A percentile compares a stretch with the other conserved stretches of the same genome.
Evolutionary conservation across 2,888 invertebrate species (phyloP).

Genomic region (Cerceris rybyensis): DNA sequence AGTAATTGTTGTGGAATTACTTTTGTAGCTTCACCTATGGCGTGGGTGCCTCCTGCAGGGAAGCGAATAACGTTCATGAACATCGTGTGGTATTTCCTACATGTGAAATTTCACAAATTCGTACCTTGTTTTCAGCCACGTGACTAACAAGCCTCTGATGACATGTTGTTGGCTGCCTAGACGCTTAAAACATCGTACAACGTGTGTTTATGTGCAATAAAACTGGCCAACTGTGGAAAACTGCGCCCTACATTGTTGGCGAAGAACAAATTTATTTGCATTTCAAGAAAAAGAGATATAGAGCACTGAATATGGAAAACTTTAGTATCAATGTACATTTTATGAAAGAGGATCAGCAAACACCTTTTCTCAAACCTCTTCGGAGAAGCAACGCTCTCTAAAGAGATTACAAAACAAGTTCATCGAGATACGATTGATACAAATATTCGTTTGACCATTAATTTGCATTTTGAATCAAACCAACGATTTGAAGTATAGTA

Average conservation of each 20-base stretch:
- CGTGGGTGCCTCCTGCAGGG: not conserved
- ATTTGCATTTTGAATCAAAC: conserved; percentile 45
- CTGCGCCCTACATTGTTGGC: not conserved
- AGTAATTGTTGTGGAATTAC: not conserved
- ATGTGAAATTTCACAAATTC: conserved; percentile 27
- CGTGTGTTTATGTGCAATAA: conserved; percentile 30
- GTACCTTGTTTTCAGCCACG: not conserved
- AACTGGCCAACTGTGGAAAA: conserved; percentile 6
- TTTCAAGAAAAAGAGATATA: too few species aligned
- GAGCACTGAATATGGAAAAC: too few species aligned
- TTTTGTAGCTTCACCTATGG: not conserved
- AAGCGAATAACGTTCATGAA: not conserved
- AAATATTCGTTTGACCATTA: not conserved
- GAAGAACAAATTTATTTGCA: not conserved
- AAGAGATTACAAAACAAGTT: too few species aligned
- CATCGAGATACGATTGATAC: not conserved
- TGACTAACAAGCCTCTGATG: conserved; percentile 26
- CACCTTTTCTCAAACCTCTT: too few species aligned
- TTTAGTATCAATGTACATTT: too few species aligned
- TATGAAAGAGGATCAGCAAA: too few species aligned
- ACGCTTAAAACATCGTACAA: conserved; percentile 25
- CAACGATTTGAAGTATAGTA: not conserved
- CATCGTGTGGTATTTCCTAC: conserved; percentile 16
- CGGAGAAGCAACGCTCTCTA: too few species aligned
- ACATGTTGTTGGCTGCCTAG: conserved; percentile 32